Evolutionary conservation across 1,140 invertebrate species (phyloP).

Genomic region (Drosophila watanabei): DNA sequence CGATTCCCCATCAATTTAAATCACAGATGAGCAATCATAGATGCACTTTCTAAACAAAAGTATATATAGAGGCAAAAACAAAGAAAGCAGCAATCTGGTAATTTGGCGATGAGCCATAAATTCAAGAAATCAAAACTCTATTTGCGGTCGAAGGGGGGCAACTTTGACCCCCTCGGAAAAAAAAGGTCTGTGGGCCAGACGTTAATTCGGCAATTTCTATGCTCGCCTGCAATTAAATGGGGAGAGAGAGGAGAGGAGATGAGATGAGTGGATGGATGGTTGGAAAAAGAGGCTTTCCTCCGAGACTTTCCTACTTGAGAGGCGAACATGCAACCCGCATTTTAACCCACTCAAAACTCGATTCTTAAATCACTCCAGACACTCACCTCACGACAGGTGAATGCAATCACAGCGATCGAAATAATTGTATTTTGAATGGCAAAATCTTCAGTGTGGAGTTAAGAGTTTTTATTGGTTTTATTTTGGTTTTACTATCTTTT

Average conservation of each 20-base stretch:
- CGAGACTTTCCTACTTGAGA: constrained; percentile 31
- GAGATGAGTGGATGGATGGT: background rate
- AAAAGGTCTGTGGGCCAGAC: constrained; percentile 54
- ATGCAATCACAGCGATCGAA: constrained; percentile 61
- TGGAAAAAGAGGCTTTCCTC: constrained; percentile 8
- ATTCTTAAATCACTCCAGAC: constrained; percentile 40
- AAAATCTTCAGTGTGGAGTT: constrained; percentile 35
- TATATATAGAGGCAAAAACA: constrained; percentile 19
- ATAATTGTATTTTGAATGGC: constrained; percentile 60
- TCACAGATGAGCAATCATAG: constrained; percentile 19
- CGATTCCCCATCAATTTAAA: background rate
- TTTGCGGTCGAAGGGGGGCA: constrained; percentile 32
- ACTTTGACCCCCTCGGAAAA: constrained; percentile 39
- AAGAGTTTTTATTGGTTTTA: constrained; percentile 13
- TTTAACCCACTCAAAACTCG: constrained; percentile 40
- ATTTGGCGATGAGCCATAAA: constrained; percentile 49
- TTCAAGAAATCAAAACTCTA: constrained; percentile 44
- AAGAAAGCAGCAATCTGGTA: constrained; percentile 64
- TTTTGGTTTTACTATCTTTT: constrained; percentile 2
- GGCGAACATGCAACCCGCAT: constrained; percentile 45
- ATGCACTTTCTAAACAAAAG: constrained; percentile 61
- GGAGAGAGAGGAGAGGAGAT: constrained; percentile 1
- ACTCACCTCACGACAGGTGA: constrained; percentile 57
- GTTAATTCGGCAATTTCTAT: constrained; percentile 54
- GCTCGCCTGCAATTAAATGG: constrained; percentile 56